Evolutionary conservation across 2,888 invertebrate genomes (phyloP), one percentile per base, ranked within the genome.

Genomic region (Phengaris arion): DNA sequence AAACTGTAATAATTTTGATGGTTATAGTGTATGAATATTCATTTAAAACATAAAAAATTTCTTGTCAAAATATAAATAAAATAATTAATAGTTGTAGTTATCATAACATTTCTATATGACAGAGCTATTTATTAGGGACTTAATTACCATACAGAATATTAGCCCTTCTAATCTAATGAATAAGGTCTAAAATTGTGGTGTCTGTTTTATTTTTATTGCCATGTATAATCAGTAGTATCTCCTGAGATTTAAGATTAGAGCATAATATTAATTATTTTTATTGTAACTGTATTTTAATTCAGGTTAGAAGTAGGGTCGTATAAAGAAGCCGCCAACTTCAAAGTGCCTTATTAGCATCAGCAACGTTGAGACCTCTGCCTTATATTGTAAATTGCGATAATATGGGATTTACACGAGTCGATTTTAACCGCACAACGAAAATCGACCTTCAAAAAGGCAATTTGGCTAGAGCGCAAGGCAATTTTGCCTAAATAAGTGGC

Each of bases 241-340:
- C 35, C 22, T 13, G 7, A 72, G 72, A 72, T 75, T 48, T 48
- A 35, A 75, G 75, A 75, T 75, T 70, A 70, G 45, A 54, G n/a
- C 54, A 46, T 75, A 70, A 46, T 75, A 70, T 51, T 70, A 70
- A 70, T 70, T 70, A 70, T 70, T 70, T 69, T 70, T 70, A 70
- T 70, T 51, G 70, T 70, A 70, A 70, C 70, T 70, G 51, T 70
- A 70, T 70, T 70, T 52, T 22, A 70, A 70, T 51, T 51, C 51
- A 51, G 51, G 45, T 51, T 15, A 72, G 6, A 54, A 6, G 35
- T 54, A 13, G 22, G 15, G 72, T 70, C 52, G 54, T 22, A 22
- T 35, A 35, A 70, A 15, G 48, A 35, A 35, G 64, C 13, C 64
- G 64, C 64, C 64, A 6, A 64, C 64, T 64, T 64, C 64, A 64